Evolutionary conservation across 2,797 vertebrate species (phyloP), one percentile per base, ranked within the genome.

Genomic region (Aselliscus stoliczkanus): DNA sequence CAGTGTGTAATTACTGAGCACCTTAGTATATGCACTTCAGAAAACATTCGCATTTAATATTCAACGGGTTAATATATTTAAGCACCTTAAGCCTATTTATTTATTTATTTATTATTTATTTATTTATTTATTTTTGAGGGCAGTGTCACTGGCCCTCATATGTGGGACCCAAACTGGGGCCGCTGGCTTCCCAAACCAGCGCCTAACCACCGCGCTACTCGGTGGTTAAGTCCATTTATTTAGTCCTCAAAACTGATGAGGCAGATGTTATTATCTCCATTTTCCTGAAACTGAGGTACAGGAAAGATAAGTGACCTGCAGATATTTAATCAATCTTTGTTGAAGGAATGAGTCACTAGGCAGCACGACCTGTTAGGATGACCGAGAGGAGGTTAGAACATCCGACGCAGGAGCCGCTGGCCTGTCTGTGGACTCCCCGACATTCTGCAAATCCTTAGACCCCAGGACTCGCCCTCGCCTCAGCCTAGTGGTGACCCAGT

Each of bases 341-440:
- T 54, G 69, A 27, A 34, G 7, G 56, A 65, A 42, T 1, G n/a
- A 27, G 11, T 44, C 44, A 50, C 8, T 12, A 65, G 29, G 0
- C 1, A 21, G 29, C 75, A 72, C n/a, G 13, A 6, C 25, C 20
- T 2, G 1, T 7, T 2, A 2, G 23, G 65, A 25, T 42, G 17
- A 5, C 39, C 5, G 58, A 21, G 50, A 0, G 31, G 21, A 20
- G 31, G 18, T 25, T 17, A 54, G 13, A 23, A 13, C 7, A 42
- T 4, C 9, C 1, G 31, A 12, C 2, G 8, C 13, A 5, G 6
- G 56, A 73, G 64, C 70, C 0, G 0, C 65, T 21, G 2, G 67
- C 73, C 47, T 7, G 23, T 21, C 44, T 31, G n/a, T 5, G 73
- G 47, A 23, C 31, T 52, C 65, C 1, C 34, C n/a, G 13, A 1